Evolutionary conservation across 2,888 invertebrate species (phyloP).

Genomic region (Drosophila fungiperda): DNA sequence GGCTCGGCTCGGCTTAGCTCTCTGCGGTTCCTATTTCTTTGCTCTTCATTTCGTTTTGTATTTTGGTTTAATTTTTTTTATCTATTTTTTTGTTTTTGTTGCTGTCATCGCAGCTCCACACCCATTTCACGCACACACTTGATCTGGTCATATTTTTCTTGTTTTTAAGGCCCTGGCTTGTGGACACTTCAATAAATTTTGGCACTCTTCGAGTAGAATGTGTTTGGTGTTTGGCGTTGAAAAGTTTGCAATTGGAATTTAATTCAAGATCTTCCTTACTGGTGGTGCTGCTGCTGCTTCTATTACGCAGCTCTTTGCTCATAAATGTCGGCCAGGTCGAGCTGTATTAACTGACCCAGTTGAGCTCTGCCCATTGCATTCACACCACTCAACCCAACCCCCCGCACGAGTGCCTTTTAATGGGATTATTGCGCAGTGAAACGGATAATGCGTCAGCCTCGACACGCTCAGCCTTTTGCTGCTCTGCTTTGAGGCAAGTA

Average conservation of each 20-base stretch:
- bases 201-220: conserved; percentile 29
- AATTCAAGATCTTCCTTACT: conserved; percentile 35
- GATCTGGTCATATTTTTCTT: conserved; percentile 47
- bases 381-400: not conserved
- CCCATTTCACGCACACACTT: conserved; percentile 29
- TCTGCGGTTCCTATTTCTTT: conserved; percentile 16
- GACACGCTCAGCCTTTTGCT: conserved; percentile 45
- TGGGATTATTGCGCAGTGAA: conserved; percentile 82
- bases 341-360: conserved; percentile 75
- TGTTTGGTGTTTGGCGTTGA: conserved; percentile 16
- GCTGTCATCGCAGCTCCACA: conserved; percentile 39
- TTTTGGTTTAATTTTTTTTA: conserved; percentile 1
- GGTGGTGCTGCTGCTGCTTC: conserved; percentile 2
- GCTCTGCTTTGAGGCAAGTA: conserved; percentile 31
- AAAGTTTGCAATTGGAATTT: conserved; percentile 43
- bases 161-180: conserved; percentile 48
- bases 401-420: conserved; percentile 59
- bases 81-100: conserved; percentile 6
- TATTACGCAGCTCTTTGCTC: conserved; percentile 37
- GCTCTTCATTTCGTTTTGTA: conserved; percentile 9
- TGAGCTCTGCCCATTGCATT: conserved; percentile 42
- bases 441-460: conserved; percentile 74
- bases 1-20: conserved; percentile 2
- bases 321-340: conserved; percentile 71
- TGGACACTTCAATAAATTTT: conserved; percentile 46